Evolutionary conservation across 2,888 invertebrate species (phyloP), one percentile per base, ranked within the genome.

Genomic region (Lepidocyrtinus sp.): DNA sequence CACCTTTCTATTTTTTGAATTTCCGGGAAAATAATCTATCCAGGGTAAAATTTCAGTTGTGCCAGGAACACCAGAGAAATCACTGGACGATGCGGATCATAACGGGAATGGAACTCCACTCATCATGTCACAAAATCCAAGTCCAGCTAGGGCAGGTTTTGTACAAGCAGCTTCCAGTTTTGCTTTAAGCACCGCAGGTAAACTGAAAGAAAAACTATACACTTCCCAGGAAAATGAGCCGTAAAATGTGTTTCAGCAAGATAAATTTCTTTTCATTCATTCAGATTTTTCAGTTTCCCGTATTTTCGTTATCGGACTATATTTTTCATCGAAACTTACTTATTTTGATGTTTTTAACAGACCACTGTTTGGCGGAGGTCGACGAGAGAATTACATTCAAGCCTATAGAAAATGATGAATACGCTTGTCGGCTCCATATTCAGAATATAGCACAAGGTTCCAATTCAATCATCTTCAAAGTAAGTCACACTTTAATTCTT

Each of bases 381-480:
- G 84, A 84, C 27, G 82, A 81, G 45, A 68, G 75, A 64, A 78
- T 84, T 64, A 55, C 45, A 24, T 84, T 84, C 79, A 81, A 78
- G 21, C 63, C 82, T 61, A 82, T 73, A 15, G 84, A 84, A 46
- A 77, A 76, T 69, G 80, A 82, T 61, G 84, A 82, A 69, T 84
- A 84, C 67, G 64, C 75, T 24, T 82, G 78, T 74, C 68, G 68
- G 64, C 82, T 85, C 21, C 82, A 77, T 55, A 80, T 85, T 50
- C 83, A 82, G 46, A 85, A 85, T 78, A 75, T 84, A 25, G 79
- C 84, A 72, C 77, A 82, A 73, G 75, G 75, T 50, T 74, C 79
- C 61, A 75, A 80, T 61, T 68, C 83, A 69, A 78, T 85, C 62
- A 77, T 85, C 71, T 83, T 83, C 75, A 85, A 85, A 81, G 85